These are phyloP conservation scores for Amphilophus citrinellus DNA, from an alignment of 2,113 vertebrate genomes.

Conservation along the genomic window DNA sequence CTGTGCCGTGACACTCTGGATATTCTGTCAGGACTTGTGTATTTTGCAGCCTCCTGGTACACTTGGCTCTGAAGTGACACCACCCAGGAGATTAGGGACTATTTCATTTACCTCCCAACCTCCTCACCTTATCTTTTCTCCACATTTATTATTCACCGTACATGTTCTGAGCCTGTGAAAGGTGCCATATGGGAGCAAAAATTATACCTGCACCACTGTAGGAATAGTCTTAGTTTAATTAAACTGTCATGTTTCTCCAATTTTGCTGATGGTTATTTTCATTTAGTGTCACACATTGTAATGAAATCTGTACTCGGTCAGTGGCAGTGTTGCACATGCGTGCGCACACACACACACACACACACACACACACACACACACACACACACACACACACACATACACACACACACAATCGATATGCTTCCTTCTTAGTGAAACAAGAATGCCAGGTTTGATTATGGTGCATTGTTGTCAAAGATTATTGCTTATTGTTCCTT, in stretches of 20 bases:
- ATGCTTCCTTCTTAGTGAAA: slow-evolving; percentile 10
- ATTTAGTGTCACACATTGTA: slow-evolving; percentile 34
- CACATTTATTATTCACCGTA: neutral
- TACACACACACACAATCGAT: slow-evolving; percentile 14
- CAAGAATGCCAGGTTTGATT: slow-evolving; percentile 29
- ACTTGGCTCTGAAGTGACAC: slow-evolving; percentile 5
- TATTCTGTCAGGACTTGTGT: slow-evolving; percentile 21
- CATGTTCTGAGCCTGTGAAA: slow-evolving; percentile 18
- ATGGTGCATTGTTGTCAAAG: slow-evolving; percentile 15
- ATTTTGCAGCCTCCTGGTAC: neutral
- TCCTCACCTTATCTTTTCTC: slow-evolving; percentile 28
- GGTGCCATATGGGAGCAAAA: slow-evolving; percentile 47
- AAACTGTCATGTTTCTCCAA: slow-evolving; percentile 67
- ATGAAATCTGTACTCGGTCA: slow-evolving; percentile 40
- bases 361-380: neutral
- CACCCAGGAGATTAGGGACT: slow-evolving; percentile 38
- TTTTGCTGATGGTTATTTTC: slow-evolving; percentile 64
- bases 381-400: neutral
- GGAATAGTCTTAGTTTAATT: slow-evolving; percentile 65
- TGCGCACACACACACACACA: neutral
- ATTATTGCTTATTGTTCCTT: slow-evolving; percentile 16
- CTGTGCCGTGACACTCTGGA: neutral
- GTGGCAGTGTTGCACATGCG: slow-evolving; percentile 4
- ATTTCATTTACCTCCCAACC: slow-evolving; percentile 24
- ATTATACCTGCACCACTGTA: slow-evolving; percentile 19